Evolutionary conservation across 2,113 vertebrate genomes (phyloP).

Genomic region (Phylloscopus trochiloides): DNA sequence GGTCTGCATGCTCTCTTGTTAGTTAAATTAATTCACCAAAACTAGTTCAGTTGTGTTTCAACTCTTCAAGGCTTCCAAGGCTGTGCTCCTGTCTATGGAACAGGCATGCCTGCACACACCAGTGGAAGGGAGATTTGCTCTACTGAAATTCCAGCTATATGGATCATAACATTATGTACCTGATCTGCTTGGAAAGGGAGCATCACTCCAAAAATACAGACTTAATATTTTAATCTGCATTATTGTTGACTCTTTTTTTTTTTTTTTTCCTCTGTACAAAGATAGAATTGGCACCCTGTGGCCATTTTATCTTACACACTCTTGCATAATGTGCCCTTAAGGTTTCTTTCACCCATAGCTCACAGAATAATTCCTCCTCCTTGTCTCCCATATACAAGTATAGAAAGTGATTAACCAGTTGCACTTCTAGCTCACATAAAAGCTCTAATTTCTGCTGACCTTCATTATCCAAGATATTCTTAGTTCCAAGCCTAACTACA

Average conservation of each 20-base stretch:
- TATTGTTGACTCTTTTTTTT: neutral
- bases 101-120: neutral
- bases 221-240: neutral
- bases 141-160: neutral
- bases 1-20: neutral
- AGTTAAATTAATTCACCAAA: neutral
- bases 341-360: neutral
- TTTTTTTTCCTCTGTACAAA: fast-evolving
- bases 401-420: neutral
- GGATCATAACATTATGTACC: neutral
- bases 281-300: neutral
- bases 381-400: neutral
- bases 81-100: neutral
- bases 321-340: neutral
- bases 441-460: neutral
- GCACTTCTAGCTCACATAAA: neutral
- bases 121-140: neutral
- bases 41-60: neutral
- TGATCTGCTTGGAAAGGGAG: neutral
- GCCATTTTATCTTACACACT: neutral
- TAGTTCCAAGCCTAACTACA: neutral
- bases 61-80: neutral
- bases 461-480: neutral
- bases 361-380: neutral
- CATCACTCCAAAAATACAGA: neutral